Evolutionary conservation across 1,140 invertebrate species (phyloP), one percentile per base, ranked within the genome.

Genomic region (Zelostemma sp.): DNA sequence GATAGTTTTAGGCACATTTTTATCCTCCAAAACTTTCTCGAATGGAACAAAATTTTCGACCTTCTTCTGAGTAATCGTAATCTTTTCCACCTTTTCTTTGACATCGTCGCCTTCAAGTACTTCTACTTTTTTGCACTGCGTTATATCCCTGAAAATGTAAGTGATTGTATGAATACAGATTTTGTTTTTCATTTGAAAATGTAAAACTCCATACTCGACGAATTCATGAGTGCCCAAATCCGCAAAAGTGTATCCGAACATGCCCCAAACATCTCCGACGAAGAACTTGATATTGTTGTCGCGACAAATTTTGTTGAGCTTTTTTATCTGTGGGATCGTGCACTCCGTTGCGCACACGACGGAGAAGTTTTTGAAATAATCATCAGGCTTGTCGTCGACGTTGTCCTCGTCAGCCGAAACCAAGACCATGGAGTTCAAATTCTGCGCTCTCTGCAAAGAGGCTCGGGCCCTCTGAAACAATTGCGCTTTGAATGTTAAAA

Each of bases 341-440:
- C 93, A 90, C 48, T 92, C 90, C 3, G 91, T 93, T 1, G 93
- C 91, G 78, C 94, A 92, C 0, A 99, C 90, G 0, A 99, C 91
- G 80, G 96, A 91, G 81, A 95, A 99, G 15, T 90, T 74, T 16
- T 86, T 84, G 73, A 95, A 97, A 82, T 89, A 98, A 15, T 88
- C 88, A 35, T 91, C 88, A 14, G 91, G 84, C 58, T 93, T 88
- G 25, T 90, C 87, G 14, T 89, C 86, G 1, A 90, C 76, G 43
- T 89, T 88, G 0, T 85, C 81, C 0, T 87, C 89, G 75, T 96
- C 93, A 11, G 91, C 88, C 0, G 83, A 87, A 5, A 99, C 90
- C 60, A 93, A 88, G 0, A 99, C 97, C 91, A 98, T 95, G 0
- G 95, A 95, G 85, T 99, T 99, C 43, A 99, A 87, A 41, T 90